These are phyloP conservation scores for Drosophila meridionalis DNA, from an alignment of 2,888 invertebrate species.

Conservation along the genomic window DNA sequence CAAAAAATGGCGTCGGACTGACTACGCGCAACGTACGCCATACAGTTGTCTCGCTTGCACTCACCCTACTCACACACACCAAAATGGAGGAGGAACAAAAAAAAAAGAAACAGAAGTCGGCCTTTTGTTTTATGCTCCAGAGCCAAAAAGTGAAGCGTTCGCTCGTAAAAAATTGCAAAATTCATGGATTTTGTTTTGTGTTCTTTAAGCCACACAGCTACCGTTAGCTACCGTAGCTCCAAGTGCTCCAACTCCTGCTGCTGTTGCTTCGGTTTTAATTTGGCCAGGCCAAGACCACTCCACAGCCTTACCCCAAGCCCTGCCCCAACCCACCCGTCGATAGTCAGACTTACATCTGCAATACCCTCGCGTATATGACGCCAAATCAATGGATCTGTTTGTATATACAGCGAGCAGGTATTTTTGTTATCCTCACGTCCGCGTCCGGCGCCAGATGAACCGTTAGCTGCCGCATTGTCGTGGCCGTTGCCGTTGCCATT, in stretches of 20 bases:
- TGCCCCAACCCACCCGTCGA: background rate
- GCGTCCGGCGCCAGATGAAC: slow-evolving; percentile 76
- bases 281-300: slow-evolving; percentile 28
- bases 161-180: slow-evolving; percentile 72
- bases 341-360: slow-evolving; percentile 88
- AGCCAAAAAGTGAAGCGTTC: slow-evolving; percentile 55
- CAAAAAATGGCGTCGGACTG: slow-evolving; percentile 51
- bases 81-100: background rate
- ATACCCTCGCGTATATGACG: slow-evolving; percentile 94
- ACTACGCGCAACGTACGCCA: slow-evolving; percentile 7
- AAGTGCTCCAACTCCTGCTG: background rate
- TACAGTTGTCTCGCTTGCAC: background rate
- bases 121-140: slow-evolving; percentile 71
- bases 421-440: slow-evolving; percentile 90
- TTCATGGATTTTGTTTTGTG: slow-evolving; percentile 65
- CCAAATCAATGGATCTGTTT: slow-evolving; percentile 99
- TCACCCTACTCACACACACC: background rate
- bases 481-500: slow-evolving; percentile 8
- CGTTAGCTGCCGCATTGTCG: slow-evolving; percentile 33
- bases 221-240: background rate
- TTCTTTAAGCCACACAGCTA: slow-evolving; percentile 23
- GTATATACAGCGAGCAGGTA: slow-evolving; percentile 97
- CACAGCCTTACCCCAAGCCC: background rate
- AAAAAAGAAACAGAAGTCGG: slow-evolving; percentile 9
- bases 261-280: slow-evolving; percentile 57